Conservation (phyloP, 2,113 vertebrate species). For the Aphelocoma coerulescens region DNA sequence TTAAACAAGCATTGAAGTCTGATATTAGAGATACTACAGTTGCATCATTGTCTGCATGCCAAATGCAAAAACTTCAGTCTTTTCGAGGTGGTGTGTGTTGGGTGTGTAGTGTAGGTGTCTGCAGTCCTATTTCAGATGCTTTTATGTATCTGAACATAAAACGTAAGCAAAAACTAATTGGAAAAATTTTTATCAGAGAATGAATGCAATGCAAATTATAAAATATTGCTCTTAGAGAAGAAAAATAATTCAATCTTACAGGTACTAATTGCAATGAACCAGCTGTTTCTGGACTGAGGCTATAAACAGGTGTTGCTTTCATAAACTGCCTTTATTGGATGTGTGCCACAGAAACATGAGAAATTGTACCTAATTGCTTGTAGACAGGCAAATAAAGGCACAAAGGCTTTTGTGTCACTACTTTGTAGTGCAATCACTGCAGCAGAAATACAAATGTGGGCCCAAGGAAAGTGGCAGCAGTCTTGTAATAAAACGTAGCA, state of each 20-base stretch:
- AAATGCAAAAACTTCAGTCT: background rate
- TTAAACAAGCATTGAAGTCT: background rate
- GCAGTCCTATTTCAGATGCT: background rate
- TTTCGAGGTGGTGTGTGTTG: background rate
- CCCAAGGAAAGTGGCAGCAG: background rate
- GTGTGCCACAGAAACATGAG: background rate
- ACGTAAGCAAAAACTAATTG: background rate
- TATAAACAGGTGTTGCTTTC: background rate
- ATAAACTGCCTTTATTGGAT: background rate
- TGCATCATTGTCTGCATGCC: background rate
- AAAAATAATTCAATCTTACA: background rate
- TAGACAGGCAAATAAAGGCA: background rate
- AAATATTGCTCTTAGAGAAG: background rate
- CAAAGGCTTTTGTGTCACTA: background rate
- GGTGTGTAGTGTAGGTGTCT: background rate
- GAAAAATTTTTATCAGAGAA: background rate
- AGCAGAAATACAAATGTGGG: background rate
- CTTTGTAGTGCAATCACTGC: background rate
- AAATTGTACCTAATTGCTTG: background rate
- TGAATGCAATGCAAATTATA: background rate
- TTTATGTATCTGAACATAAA: background rate
- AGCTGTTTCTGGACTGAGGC: background rate
- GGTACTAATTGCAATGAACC: background rate
- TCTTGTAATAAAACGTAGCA: background rate
- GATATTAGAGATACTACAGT: background rate